Evolutionary conservation across 2,888 invertebrate species (phyloP).

Genomic region (Chelonus formosanus): DNA sequence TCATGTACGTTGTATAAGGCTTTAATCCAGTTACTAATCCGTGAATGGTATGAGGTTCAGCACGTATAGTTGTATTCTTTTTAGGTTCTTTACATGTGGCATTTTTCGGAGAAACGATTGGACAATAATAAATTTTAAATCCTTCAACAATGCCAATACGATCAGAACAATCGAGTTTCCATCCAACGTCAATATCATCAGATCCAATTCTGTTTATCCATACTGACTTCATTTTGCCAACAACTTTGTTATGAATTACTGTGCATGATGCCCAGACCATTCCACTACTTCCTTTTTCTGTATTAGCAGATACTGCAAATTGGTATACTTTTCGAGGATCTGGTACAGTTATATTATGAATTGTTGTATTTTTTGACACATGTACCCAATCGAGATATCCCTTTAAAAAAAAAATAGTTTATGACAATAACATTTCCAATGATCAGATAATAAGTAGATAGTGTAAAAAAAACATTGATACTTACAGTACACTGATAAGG

Average conservation of each 20-base stretch:
- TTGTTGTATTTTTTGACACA: slow-evolving; percentile 66
- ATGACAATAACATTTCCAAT: too few relatives aligned
- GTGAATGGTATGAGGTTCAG: slow-evolving; percentile 67
- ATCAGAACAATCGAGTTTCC: slow-evolving; percentile 82
- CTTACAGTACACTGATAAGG: slow-evolving; percentile 69
- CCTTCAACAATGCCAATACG: slow-evolving; percentile 77
- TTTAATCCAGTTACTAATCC: slow-evolving; percentile 72
- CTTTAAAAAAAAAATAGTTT: slow-evolving; percentile 51
- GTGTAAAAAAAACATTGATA: slow-evolving; percentile 27
- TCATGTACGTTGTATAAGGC: slow-evolving; percentile 80
- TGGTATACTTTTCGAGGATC: slow-evolving; percentile 71
- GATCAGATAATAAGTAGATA: too few relatives aligned
- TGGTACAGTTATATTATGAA: slow-evolving; percentile 71
- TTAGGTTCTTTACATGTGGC: slow-evolving; percentile 68
- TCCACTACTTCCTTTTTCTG: slow-evolving; percentile 76
- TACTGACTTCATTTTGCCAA: slow-evolving; percentile 70
- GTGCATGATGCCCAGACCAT: slow-evolving; percentile 87
- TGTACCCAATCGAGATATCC: slow-evolving; percentile 72
- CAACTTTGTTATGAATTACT: slow-evolving; percentile 66
- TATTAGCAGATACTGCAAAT: slow-evolving; percentile 86
- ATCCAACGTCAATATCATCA: slow-evolving; percentile 72
- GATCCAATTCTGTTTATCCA: slow-evolving; percentile 67
- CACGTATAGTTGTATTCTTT: slow-evolving; percentile 64
- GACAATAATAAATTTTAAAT: slow-evolving; percentile 81
- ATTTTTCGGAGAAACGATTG: slow-evolving; percentile 68